phyloP scores from a whole-genome alignment of 2,888 invertebrate species.

The Phyto melanocephala region DNA sequence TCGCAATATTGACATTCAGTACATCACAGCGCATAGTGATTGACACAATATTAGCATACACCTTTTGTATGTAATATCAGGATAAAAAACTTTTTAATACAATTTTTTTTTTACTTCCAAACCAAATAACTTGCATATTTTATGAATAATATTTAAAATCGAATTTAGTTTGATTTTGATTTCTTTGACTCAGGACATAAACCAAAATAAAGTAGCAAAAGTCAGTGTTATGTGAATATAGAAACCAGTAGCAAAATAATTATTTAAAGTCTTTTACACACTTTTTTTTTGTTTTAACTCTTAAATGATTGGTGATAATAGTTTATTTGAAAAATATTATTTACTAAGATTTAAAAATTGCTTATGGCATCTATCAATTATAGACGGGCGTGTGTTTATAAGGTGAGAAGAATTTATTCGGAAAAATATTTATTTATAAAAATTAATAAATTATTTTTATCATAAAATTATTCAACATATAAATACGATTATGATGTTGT shows the following conservation, averaged over 20 bases:
- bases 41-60: conserved; percentile 74
- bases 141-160: conserved; percentile 40
- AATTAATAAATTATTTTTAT: conserved; percentile 58
- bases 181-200: conserved; percentile 23
- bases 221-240: conserved; percentile 55
- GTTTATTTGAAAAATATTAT: not conserved
- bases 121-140: conserved; percentile 59
- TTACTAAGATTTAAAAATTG: conserved; percentile 8
- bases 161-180: not conserved
- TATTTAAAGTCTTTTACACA: not conserved
- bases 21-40: conserved; percentile 67
- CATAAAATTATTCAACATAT: conserved; percentile 50
- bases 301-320: not conserved
- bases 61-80: conserved; percentile 42
- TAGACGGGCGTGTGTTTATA: not conserved
- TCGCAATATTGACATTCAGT: conserved; percentile 60
- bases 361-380: conserved; percentile 42
- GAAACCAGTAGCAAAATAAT: too few species aligned
- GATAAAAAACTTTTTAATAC: conserved; percentile 6
- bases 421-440: not conserved
- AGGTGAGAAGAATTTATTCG: not conserved
- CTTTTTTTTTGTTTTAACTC: not conserved
- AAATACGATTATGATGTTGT: conserved; percentile 39
- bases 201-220: conserved; percentile 49
- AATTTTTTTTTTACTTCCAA: not conserved